Conservation (phyloP, 2,888 invertebrate genomes). For the Petrolisthes manimaculis region DNA sequence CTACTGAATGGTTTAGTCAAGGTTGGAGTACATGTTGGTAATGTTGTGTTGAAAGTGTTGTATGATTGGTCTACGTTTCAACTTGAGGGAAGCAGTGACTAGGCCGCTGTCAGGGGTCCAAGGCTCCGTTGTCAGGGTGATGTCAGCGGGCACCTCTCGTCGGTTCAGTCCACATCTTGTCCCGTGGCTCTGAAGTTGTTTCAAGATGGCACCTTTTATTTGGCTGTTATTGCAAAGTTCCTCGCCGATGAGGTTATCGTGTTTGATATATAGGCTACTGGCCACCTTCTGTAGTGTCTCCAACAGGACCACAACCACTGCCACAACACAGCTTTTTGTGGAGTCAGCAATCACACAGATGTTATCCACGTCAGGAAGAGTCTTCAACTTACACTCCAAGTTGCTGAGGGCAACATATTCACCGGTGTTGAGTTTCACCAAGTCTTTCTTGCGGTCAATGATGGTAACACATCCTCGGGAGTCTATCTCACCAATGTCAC, state of each 20-base stretch:
- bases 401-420: slow-evolving; percentile 98
- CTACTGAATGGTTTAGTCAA: too few relatives aligned
- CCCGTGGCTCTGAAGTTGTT: slow-evolving; percentile 85
- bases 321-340: slow-evolving; percentile 85
- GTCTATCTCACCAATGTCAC: slow-evolving; percentile 66
- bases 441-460: slow-evolving; percentile 92
- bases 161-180: slow-evolving; percentile 83
- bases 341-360: slow-evolving; percentile 96
- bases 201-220: slow-evolving; percentile 84
- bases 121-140: slow-evolving; percentile 84
- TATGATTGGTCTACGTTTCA: slow-evolving; percentile 72
- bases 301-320: slow-evolving; percentile 85
- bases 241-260: slow-evolving; percentile 13
- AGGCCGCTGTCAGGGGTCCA: slow-evolving; percentile 99
- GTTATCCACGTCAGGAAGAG: slow-evolving; percentile 94
- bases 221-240: slow-evolving; percentile 81
- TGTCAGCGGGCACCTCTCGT: slow-evolving; percentile 91
- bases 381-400: slow-evolving; percentile 95
- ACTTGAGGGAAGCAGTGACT: slow-evolving; percentile 97
- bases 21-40: too few relatives aligned
- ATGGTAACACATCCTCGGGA: slow-evolving; percentile 61
- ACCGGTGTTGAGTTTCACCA: slow-evolving; percentile 96
- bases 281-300: slow-evolving; percentile 69
- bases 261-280: background rate
- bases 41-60: too few relatives aligned